Evolutionary conservation across 2,888 invertebrate species (phyloP), one percentile per base, ranked within the genome.

Genomic region (Epinotia demarniana): DNA sequence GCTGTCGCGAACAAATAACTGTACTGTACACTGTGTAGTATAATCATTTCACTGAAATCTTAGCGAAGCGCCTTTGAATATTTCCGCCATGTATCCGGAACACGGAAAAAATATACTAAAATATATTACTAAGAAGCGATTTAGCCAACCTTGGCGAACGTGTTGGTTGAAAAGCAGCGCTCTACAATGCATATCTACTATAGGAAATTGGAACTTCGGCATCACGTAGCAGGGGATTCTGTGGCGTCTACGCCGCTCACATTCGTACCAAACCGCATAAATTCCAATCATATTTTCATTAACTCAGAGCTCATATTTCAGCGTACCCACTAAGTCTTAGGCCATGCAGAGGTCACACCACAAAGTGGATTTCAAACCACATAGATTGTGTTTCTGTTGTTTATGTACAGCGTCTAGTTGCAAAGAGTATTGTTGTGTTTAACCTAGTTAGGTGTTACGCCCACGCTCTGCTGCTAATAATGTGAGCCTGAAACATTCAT

Each of bases 331-430:
- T 16, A 79, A 77, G 78, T 78, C 81, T 74, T 82, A 80, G 79
- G 73, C 80, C 58, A 75, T 79, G 80, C 78, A 79, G 81, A 81
- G 85, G 85, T 85, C 83, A 83, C 79, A 80, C 86, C 86, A 79
- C 87, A 88, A 89, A 90, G 85, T 87, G 86, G 85, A 89, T 88
- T 89, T 84, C 83, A 83, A 87, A 89, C 88, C 87, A 81, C 87
- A 80, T 81, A 83, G 85, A 86, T 88, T 87, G 85, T 86, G 85
- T 87, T 85, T 87, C 87, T 89, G 79, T 77, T 74, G 69, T 72
- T 60, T 73, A 73, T 64, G 71, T 75, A 73, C 67, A 73, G 39
- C 76, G 68, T 75, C 77, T 81, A 79, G 75, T 73, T 67, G 78
- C 63, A 72, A 70, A 73, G 62, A 78, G 77, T 53, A 46, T 72